Percentiles rank a stretch among this genome's conserved stretches.
These are phyloP conservation scores for Teleiodes luculella DNA, from an alignment of 2,888 invertebrate genomes.

Conservation along the genomic window DNA sequence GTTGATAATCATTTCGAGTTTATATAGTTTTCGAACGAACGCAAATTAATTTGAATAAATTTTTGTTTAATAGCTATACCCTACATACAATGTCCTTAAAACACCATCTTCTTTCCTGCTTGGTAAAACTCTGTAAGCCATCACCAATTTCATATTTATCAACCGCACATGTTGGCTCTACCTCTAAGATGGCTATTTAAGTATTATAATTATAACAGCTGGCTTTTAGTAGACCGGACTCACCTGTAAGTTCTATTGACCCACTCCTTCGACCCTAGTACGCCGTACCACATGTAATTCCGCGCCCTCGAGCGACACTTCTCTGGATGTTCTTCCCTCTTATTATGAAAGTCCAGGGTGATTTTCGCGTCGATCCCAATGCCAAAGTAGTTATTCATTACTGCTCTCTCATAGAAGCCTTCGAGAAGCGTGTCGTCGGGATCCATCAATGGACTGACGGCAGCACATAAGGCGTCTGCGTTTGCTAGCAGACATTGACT, in stretches of 20 bases:
- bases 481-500: constrained; percentile 97
- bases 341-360: constrained; percentile 97
- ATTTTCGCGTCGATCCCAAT: constrained; percentile 99
- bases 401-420: constrained; percentile 94
- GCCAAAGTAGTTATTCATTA: constrained; percentile 99
- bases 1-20: no score
- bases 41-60: no score
- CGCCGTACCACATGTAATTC: constrained; percentile 97
- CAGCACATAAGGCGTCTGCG: constrained; percentile 96
- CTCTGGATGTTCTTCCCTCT: constrained; percentile 97
- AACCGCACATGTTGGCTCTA: no score
- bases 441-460: constrained; percentile 97
- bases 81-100: no score
- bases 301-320: constrained; percentile 96
- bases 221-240: no score
- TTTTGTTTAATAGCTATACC: no score
- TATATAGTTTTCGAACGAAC: no score
- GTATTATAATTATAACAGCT: no score
- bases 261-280: constrained; percentile 88
- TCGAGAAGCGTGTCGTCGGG: constrained; percentile 92
- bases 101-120: no score
- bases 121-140: no score
- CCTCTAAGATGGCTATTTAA: no score
- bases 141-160: no score
- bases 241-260: constrained; percentile 93